Percentiles rank a stretch among this genome's conserved stretches.
Evolutionary conservation across 2,888 invertebrate genomes (phyloP).

Genomic region (Melanchra persicariae): DNA sequence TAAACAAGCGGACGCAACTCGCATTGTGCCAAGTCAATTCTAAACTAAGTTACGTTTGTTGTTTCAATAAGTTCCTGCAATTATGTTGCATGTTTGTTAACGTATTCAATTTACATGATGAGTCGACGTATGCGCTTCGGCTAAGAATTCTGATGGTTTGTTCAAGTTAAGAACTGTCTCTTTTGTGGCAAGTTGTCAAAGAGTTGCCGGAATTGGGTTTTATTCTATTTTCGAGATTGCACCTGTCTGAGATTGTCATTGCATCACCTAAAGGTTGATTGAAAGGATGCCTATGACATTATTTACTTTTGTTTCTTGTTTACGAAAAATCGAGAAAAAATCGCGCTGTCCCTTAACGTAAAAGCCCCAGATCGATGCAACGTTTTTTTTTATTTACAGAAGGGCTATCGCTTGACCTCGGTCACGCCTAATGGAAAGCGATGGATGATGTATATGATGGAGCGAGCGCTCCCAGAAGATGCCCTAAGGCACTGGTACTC

Average conservation of each 20-base stretch:
- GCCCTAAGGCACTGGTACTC: too few species aligned
- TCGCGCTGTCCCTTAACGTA: too few species aligned
- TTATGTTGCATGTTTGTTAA: conserved; percentile 72
- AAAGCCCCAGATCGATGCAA: too few species aligned
- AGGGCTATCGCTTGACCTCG: too few species aligned
- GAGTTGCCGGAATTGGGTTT: neutral
- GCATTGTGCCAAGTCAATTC: conserved; percentile 79
- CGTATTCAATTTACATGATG: conserved; percentile 61
- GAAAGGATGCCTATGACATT: neutral
- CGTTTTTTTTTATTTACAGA: too few species aligned
- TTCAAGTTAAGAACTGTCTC: conserved; percentile 9
- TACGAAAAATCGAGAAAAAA: too few species aligned
- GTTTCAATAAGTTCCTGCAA: conserved; percentile 80
- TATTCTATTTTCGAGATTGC: neutral
- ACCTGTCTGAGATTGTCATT: neutral
- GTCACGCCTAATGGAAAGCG: too few species aligned
- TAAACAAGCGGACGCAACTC: conserved; percentile 82
- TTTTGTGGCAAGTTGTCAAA: conserved; percentile 13
- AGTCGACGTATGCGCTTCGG: conserved; percentile 16
- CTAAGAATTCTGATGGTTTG: conserved; percentile 8
- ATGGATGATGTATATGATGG: too few species aligned
- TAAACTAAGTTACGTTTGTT: conserved; percentile 77
- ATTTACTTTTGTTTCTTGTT: too few species aligned
- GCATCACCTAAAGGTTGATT: neutral
- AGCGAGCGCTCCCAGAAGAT: too few species aligned